These are phyloP conservation scores for Myodes glareolus DNA, from an alignment of 2,113 vertebrate species.

Conservation along the genomic window DNA sequence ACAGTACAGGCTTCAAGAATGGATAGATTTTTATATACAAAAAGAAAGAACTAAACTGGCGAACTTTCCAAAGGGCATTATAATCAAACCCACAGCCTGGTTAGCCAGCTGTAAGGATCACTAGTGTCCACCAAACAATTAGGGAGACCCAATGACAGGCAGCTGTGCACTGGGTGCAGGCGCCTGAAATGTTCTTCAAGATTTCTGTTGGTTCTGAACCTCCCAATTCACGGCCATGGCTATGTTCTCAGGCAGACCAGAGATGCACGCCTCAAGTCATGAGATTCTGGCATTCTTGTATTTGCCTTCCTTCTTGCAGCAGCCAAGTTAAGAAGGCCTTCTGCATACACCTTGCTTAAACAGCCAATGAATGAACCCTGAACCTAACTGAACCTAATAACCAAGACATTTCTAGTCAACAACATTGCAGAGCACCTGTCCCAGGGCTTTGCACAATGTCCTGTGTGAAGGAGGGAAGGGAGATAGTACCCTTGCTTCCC, in stretches of 20 bases:
- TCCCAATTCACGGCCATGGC: not conserved
- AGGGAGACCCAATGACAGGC: accelerated
- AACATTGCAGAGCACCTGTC: not conserved
- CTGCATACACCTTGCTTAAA: not conserved
- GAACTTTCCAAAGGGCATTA: not conserved
- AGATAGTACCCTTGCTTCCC: not conserved
- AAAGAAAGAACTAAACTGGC: not conserved
- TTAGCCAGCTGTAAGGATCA: not conserved
- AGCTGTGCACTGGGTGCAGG: not conserved
- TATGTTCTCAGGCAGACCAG: not conserved
- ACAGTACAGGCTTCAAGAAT: conserved; percentile 13
- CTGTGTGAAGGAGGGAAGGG: not conserved
- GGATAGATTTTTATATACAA: not conserved
- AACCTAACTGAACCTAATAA: not conserved
- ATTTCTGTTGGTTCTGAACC: not conserved
- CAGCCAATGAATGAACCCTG: not conserved
- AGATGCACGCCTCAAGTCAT: accelerated
- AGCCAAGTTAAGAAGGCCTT: not conserved
- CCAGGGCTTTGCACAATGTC: not conserved
- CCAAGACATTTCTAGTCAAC: not conserved
- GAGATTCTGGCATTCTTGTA: not conserved
- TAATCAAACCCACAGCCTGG: not conserved
- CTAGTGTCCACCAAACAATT: not conserved
- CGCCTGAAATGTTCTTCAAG: not conserved
- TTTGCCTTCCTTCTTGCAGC: not conserved